Conservation (phyloP, 2,113 vertebrate genomes). For the Platanista minor region DNA sequence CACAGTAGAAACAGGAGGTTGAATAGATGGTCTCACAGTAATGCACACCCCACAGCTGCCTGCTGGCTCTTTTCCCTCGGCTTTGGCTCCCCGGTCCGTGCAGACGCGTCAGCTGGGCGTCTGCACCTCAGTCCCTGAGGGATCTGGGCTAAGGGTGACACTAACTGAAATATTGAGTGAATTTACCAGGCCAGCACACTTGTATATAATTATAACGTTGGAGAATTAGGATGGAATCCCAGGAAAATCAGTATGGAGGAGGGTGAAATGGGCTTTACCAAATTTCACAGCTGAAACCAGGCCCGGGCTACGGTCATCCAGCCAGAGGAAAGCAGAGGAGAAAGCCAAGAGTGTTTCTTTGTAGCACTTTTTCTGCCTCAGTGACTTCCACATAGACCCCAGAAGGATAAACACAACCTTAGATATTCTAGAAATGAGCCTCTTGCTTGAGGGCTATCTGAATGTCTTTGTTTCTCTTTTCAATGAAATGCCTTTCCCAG, state of each 20-base stretch:
- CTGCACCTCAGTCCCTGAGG: not conserved
- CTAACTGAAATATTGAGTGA: not conserved
- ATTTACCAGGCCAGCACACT: rapidly evolving
- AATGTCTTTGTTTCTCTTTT: not conserved
- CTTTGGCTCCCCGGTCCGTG: not conserved
- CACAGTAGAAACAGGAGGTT: not conserved
- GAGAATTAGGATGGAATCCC: not conserved
- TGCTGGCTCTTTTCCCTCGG: not conserved
- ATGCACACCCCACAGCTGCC: rapidly evolving
- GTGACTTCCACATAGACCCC: not conserved
- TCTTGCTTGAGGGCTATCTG: not conserved
- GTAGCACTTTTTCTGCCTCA: not conserved
- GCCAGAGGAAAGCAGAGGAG: rapidly evolving
- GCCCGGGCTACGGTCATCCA: not conserved
- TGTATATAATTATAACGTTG: not conserved
- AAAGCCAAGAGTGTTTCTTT: rapidly evolving
- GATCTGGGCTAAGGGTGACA: rapidly evolving
- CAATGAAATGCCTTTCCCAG: not conserved
- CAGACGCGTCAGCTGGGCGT: rapidly evolving
- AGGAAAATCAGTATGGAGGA: not conserved
- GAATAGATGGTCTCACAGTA: not conserved
- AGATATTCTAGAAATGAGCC: not conserved
- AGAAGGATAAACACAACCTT: not conserved
- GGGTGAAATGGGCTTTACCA: rapidly evolving
- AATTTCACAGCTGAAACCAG: not conserved